phyloP scores from a whole-genome alignment of 30 jellyfish, hydroid and myxozoan species.

The Nemopilema nomurai region DNA sequence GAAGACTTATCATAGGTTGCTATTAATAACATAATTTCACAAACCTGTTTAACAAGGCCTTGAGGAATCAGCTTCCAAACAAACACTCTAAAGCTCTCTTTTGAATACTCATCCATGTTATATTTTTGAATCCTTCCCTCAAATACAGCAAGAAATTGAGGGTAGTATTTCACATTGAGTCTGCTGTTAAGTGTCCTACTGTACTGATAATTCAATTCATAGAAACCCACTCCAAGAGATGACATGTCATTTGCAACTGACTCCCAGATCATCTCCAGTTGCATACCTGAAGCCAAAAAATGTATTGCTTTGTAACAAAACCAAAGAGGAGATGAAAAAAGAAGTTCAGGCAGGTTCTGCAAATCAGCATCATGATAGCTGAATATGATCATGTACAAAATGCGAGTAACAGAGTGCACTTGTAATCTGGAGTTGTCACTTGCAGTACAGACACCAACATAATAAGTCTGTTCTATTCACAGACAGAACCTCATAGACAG shows the following conservation, averaged over 20 bases:
- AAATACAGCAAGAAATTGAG: slow-evolving; percentile 68
- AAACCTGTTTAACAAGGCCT: slow-evolving; percentile 40
- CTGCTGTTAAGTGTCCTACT: slow-evolving; percentile 50
- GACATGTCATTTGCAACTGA: slow-evolving; percentile 45
- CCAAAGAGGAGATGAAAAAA: no score
- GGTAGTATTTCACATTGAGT: slow-evolving; percentile 56
- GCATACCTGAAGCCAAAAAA: slow-evolving; percentile 80
- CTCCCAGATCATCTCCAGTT: slow-evolving; percentile 71
- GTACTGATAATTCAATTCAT: slow-evolving; percentile 55
- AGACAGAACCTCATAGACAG: no score
- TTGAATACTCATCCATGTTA: slow-evolving; percentile 44
- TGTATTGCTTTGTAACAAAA: no score
- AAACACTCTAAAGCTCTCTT: slow-evolving; percentile 45
- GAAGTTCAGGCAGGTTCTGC: no score
- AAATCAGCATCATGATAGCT: no score
- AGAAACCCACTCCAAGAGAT: slow-evolving; percentile 69
- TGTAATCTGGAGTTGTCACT: no score
- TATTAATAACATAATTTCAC: neutral
- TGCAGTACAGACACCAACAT: no score
- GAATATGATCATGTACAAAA: no score
- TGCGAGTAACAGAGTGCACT: no score
- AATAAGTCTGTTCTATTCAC: no score
- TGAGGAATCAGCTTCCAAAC: slow-evolving; percentile 65
- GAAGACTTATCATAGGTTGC: no score
- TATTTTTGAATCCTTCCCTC: slow-evolving; percentile 63